These are phyloP conservation scores for Psilopsiagon aurifrons DNA, from an alignment of 2,113 vertebrate species.

Conservation along the genomic window DNA sequence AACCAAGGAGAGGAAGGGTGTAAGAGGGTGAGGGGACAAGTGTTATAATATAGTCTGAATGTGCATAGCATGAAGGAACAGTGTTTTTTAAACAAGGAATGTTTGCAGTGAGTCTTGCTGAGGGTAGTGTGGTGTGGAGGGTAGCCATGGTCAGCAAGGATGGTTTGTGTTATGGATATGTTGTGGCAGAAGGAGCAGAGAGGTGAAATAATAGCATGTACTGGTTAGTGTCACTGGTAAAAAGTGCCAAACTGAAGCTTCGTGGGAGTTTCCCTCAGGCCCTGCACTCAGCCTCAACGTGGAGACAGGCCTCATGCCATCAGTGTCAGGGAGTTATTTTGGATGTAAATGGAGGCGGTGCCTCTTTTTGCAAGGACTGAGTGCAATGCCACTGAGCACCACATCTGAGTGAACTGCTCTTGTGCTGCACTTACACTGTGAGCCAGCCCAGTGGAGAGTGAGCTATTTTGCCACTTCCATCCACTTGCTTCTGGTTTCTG, in stretches of 20 bases:
- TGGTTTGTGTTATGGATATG: fast-evolving
- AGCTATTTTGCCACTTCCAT: background rate
- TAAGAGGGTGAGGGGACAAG: background rate
- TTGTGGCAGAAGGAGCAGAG: background rate
- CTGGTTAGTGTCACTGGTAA: background rate
- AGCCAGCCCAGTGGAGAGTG: background rate
- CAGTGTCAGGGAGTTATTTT: background rate
- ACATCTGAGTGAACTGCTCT: background rate
- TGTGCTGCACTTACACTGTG: background rate
- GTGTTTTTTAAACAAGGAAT: background rate
- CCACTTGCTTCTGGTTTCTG: constrained; percentile 7
- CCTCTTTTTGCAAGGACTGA: background rate
- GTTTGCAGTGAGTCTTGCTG: background rate
- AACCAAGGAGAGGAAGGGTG: background rate
- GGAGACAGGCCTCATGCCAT: background rate
- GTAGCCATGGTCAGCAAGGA: background rate
- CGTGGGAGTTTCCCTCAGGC: background rate
- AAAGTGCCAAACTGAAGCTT: background rate
- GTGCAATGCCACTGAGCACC: background rate
- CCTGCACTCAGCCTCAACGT: fast-evolving
- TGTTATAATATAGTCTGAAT: background rate
- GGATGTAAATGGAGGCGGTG: background rate
- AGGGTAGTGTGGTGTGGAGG: background rate
- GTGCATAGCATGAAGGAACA: background rate
- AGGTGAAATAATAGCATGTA: background rate